These are phyloP conservation scores for Philopotamus ludificatus DNA, from an alignment of 1,140 invertebrate species.

Conservation along the genomic window DNA sequence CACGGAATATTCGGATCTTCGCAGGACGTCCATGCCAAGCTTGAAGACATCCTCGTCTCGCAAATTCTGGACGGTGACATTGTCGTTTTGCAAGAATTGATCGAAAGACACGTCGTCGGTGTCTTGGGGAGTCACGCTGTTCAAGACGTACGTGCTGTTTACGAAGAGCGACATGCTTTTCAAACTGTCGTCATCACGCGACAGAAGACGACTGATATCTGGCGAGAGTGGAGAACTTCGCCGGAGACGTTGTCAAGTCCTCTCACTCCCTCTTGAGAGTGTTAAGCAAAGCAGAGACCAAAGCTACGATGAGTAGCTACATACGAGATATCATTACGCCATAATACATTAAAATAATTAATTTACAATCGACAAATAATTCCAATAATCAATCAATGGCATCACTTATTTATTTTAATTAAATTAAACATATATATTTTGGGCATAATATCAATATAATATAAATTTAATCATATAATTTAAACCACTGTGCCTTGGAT, in stretches of 20 bases:
- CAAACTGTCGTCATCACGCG: neutral
- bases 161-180: neutral
- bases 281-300: too few species aligned
- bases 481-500: too few species aligned
- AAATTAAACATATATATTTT: too few species aligned
- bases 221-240: neutral
- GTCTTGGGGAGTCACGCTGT: too few species aligned
- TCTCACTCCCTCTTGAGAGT: neutral
- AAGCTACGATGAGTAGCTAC: too few species aligned
- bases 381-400: too few species aligned
- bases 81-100: neutral
- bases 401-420: too few species aligned
- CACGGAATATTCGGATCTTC: slow-evolving; percentile 14
- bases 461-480: too few species aligned
- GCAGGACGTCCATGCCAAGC: slow-evolving; percentile 3
- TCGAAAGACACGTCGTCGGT: slow-evolving; percentile 24
- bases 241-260: neutral
- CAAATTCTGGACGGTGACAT: neutral
- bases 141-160: slow-evolving; percentile 7
- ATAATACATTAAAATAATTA: too few species aligned
- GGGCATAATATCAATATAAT: too few species aligned
- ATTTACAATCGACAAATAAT: too few species aligned
- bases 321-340: too few species aligned
- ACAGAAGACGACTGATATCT: neutral
- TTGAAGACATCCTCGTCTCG: slow-evolving; percentile 12